Base-by-base conservation (phyloP, 2,888 invertebrate genomes). In the Saturnia japonica region DNA sequence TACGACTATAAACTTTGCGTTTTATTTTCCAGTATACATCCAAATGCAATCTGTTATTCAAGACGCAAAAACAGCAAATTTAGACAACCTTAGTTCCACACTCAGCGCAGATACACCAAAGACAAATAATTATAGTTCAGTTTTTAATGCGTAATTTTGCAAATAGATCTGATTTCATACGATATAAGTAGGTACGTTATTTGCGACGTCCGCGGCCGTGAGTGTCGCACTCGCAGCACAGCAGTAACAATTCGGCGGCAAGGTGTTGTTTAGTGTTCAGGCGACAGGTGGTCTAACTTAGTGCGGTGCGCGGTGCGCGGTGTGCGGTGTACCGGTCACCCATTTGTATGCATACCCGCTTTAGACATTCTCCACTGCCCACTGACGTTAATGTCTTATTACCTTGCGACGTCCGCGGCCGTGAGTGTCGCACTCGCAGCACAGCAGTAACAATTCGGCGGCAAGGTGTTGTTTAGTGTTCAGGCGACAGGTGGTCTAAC, bases 261-360 rank as follows among this genome's bases (percentile, higher is more conserved):
- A 72, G 74, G 75, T 72, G 75, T 77, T 81, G 82, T 80, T 81
- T 79, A 80, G 76, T 75, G 80, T 81, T 76, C 80, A 75, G 78
- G 74, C 79, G 82, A 80, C 83, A 83, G 83, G 80, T 84, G 81
- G 80, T 72, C 77, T 76, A 77, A 81, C 76, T 82, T 79, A 80
- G 75, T 75, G 73, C 54, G 54, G 22, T 22, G 54, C 22, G 22
- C 54, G 8, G 54, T n/a, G 74, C 76, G 80, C 75, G 80, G 76
- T 78, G 81, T 78, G 79, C 75, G 34, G 34, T 34, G 34, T 34
- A 6, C 3, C 34, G 80, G 76, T 78, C 80, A 78, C 79, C 82
- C 75, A 82, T 74, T 81, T 82, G 77, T 73, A 72, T 72, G 68
- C 75, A 74, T 74, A 71, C 73, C 34, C 62, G 40, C 64, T n/a